phyloP scores from a whole-genome alignment of 1,140 invertebrate genomes.

The Macrobrachium rosenbergii region DNA sequence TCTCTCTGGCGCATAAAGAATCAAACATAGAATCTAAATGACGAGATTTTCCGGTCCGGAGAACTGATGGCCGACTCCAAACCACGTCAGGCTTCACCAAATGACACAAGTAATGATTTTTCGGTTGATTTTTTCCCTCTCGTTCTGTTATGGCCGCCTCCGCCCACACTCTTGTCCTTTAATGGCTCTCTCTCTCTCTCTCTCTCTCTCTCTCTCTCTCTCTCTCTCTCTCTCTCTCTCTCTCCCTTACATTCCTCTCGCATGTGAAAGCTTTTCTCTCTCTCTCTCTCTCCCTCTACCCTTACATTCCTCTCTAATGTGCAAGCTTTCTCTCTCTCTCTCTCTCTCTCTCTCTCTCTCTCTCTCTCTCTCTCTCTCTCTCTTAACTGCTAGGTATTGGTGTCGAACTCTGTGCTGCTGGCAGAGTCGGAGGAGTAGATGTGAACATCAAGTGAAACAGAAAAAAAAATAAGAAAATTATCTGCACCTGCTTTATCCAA shows the following conservation, averaged over 20 bases:
- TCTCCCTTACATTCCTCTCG: neutral
- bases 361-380: neutral
- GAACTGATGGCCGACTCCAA: neutral
- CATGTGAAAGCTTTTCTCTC: neutral
- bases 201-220: neutral
- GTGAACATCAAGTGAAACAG: too few species aligned
- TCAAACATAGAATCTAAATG: neutral
- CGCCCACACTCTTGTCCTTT: neutral
- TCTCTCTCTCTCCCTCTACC: slow-evolving; percentile 4
- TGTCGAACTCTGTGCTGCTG: too few species aligned
- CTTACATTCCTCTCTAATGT: neutral
- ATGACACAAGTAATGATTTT: too few species aligned
- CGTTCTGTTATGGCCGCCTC: neutral
- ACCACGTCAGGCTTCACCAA: too few species aligned
- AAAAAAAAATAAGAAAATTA: too few species aligned
- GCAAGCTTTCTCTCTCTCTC: neutral
- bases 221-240: slow-evolving; percentile 4
- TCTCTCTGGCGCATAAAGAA: neutral
- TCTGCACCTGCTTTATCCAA: too few species aligned
- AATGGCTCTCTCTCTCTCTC: neutral
- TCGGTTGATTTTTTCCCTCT: neutral
- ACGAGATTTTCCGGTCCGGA: too few species aligned
- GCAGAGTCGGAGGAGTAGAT: too few species aligned
- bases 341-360: slow-evolving; percentile 23
- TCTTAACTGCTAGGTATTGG: too few species aligned